Conservation (phyloP, 2,797 vertebrate species). For the Eulemur albifrons region DNA sequence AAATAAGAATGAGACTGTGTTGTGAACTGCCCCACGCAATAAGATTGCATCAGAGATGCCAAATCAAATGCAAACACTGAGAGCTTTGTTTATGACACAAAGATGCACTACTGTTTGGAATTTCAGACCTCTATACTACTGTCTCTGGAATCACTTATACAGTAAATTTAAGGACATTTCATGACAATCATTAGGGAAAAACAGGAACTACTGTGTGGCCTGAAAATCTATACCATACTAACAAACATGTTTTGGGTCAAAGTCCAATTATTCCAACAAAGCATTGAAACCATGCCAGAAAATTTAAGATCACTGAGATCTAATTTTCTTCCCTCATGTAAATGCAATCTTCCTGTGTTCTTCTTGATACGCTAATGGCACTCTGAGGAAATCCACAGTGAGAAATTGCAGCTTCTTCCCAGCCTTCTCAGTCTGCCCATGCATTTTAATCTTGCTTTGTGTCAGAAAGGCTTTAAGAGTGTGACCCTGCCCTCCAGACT, state of each 20-base stretch:
- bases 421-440: conserved; percentile 24
- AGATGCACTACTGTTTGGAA: background rate
- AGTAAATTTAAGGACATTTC: background rate
- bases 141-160: background rate
- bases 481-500: background rate
- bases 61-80: background rate
- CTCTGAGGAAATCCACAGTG: conserved; percentile 47
- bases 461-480: conserved; percentile 46
- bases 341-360: background rate
- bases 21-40: background rate
- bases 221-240: background rate
- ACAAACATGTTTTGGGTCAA: background rate
- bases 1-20: background rate
- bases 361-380: conserved; percentile 22
- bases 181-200: background rate
- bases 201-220: background rate
- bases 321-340: background rate
- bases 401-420: conserved; percentile 56
- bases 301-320: background rate
- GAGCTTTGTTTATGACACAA: background rate
- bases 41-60: background rate
- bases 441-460: conserved; percentile 49
- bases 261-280: conserved; percentile 7
- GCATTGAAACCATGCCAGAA: background rate
- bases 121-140: background rate